Base-by-base conservation (phyloP, 2,888 invertebrate species). In the Drosophila emarginata region DNA sequence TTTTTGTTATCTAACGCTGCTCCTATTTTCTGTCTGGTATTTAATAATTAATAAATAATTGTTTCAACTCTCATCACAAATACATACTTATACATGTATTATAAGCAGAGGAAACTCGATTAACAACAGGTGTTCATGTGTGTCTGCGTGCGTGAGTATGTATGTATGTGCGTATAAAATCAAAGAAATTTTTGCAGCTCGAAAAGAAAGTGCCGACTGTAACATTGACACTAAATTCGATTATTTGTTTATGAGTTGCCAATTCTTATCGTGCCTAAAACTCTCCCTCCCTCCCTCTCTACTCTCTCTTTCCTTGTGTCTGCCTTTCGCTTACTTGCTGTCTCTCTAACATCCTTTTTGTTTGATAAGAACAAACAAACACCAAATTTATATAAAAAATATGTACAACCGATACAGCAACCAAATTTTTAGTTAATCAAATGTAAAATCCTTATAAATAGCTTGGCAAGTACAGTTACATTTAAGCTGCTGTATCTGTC, bases 191-290 rank as follows among this genome's bases (percentile, higher is more conserved):
- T 56, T 72, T 56, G 72, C 67, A 65, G 37, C 15, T 40, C 39
- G 59, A 72, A 62, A 56, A 72, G 72, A 72, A 72, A 72, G 72
- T 72, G 72, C 67, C 52, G 67, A 59, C 40, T 54, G 36, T 45
- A 45, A 45, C 45, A 36, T 54, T 54, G 54, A 54, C 36, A 54
- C 54, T 36, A 54, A 54, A 36, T 32, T 54, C n/a, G 54, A 54
- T 54, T 54, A 54, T 54, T 54, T 52, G 28, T 14, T 39, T 45
- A 21, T 12, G n/a, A n/a, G n/a, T 37, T 37, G 51, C 51, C 7
- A 12, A 18, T 54, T 54, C 54, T 36, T 45, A 45, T 45, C 45
- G 11, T 18, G 12, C 12, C 2, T 32, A 4, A 15, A 32, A 32
- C 28, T 54, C 54, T 54, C 54, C 12, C 15, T 28, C 3, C 23